Percentiles rank a stretch among this genome's conserved stretches.
phyloP scores from a whole-genome alignment of 2,888 invertebrate species.

The Pristionchus arcanus region DNA sequence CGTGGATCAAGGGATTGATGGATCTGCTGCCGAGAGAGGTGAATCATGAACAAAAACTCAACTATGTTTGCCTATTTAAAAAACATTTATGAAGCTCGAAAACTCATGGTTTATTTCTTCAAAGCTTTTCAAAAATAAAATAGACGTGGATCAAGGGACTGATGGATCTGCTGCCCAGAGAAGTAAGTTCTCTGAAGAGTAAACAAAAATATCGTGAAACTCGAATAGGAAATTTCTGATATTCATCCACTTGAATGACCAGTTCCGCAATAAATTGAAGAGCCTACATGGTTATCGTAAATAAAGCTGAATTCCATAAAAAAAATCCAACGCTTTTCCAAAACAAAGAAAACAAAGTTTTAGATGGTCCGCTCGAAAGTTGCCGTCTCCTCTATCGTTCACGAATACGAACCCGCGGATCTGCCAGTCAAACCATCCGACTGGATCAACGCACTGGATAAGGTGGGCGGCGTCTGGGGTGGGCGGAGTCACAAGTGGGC shows the following conservation, averaged over 20 bases:
- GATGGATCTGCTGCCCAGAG: conserved; percentile 73
- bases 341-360: neutral
- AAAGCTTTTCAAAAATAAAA: too few relatives aligned
- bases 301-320: too few relatives aligned
- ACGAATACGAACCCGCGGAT: conserved; percentile 94
- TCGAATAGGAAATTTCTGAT: too few relatives aligned
- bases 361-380: conserved; percentile 82
- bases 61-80: too few relatives aligned
- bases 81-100: too few relatives aligned
- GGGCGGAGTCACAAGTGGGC: conserved; percentile 1
- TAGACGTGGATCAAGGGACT: conserved; percentile 75
- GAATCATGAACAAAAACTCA: neutral
- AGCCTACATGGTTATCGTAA: too few relatives aligned
- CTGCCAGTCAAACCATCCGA: conserved; percentile 83
- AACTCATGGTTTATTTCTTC: too few relatives aligned
- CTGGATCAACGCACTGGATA: conserved; percentile 82
- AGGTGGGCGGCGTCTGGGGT: conserved; percentile 58
- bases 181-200: too few relatives aligned
- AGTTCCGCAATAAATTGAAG: too few relatives aligned
- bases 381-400: conserved; percentile 88
- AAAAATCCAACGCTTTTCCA: too few relatives aligned
- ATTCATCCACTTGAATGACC: too few relatives aligned
- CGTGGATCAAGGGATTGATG: conserved; percentile 74
- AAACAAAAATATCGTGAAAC: too few relatives aligned
- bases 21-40: conserved; percentile 76